A percentile compares a stretch with the other conserved stretches of the same genome.
Conservation (phyloP, 2,797 vertebrate species). For the Mallotus villosus region DNA sequence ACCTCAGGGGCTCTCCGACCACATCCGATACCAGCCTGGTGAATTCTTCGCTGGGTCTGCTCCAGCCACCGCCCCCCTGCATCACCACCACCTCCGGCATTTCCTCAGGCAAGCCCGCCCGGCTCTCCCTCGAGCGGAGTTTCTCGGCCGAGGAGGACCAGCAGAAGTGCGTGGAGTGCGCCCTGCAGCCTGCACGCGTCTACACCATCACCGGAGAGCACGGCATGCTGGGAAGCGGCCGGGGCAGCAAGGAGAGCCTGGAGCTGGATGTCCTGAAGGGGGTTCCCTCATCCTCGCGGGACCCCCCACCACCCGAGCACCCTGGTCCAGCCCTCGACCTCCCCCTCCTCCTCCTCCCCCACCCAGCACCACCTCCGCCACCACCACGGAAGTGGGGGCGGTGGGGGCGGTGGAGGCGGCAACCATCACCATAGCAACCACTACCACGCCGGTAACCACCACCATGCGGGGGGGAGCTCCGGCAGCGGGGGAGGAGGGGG, state of each 20-base stretch:
- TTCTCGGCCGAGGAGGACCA: slow-evolving; percentile 79
- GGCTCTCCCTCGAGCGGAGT: slow-evolving; percentile 85
- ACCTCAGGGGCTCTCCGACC: slow-evolving; percentile 55
- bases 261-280: slow-evolving; percentile 92
- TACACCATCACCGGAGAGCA: slow-evolving; percentile 93
- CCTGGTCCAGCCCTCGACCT: slow-evolving; percentile 63
- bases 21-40: slow-evolving; percentile 53
- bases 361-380: slow-evolving; percentile 64
- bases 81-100: slow-evolving; percentile 64
- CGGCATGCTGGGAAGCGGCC: slow-evolving; percentile 83
- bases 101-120: slow-evolving; percentile 72
- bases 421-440: slow-evolving; percentile 70
- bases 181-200: slow-evolving; percentile 83
- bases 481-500: slow-evolving; percentile 11
- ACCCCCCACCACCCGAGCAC: slow-evolving; percentile 30
- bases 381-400: slow-evolving; percentile 30
- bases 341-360: slow-evolving; percentile 65
- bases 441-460: slow-evolving; percentile 60
- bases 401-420: slow-evolving; percentile 31
- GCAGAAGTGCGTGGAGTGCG: slow-evolving; percentile 82
- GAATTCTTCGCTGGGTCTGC: slow-evolving; percentile 55
- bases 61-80: slow-evolving; percentile 76
- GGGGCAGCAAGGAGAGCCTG: slow-evolving; percentile 85
- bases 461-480: slow-evolving; percentile 9
- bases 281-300: slow-evolving; percentile 48